phyloP scores from a whole-genome alignment of 2,888 invertebrate genomes.

The Danaus chrysippus region DNA sequence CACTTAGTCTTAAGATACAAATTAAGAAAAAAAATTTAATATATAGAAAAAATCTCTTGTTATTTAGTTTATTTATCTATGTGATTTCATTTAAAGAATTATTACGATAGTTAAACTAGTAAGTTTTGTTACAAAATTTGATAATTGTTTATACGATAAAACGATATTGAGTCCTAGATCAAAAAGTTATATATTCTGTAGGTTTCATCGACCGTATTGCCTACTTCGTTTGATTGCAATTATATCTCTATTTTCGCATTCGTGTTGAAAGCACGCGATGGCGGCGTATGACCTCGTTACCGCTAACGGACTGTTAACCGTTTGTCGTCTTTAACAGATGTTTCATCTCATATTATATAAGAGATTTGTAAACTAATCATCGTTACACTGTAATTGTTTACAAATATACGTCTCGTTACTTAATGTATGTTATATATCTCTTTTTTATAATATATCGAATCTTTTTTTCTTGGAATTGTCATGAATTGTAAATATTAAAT shows the following conservation, averaged over 20 bases:
- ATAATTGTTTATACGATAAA: no score
- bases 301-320: constrained; percentile 57
- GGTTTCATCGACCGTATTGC: constrained; percentile 26
- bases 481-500: no score
- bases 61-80: no score
- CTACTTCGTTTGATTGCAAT: constrained; percentile 26
- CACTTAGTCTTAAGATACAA: no score
- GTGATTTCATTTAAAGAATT: no score
- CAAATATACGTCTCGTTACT: constrained; percentile 1
- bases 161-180: no score
- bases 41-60: no score
- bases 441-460: background rate
- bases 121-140: no score
- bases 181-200: constrained; percentile 5
- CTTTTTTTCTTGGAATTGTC: constrained; percentile 7
- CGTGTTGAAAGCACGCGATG: constrained; percentile 67
- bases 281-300: constrained; percentile 61
- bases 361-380: constrained; percentile 17
- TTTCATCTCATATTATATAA: constrained; percentile 42
- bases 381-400: constrained; percentile 5
- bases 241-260: constrained; percentile 43
- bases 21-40: no score
- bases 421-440: constrained; percentile 2
- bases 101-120: no score
- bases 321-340: constrained; percentile 40